Evolutionary conservation across 2,888 invertebrate species (phyloP).

Genomic region (Cryptophagus acutangulus): DNA sequence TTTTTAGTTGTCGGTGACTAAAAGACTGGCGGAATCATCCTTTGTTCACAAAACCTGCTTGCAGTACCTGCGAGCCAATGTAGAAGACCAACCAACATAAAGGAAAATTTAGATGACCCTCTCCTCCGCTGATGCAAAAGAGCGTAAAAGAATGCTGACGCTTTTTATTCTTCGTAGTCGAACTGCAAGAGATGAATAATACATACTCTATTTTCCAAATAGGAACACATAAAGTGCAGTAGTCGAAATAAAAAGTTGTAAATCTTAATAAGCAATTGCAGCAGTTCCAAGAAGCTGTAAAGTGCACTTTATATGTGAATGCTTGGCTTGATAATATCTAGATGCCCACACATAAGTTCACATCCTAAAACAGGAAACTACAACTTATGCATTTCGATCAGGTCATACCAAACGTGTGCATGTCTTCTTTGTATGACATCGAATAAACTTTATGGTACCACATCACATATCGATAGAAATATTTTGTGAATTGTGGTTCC

Average conservation of each 20-base stretch:
- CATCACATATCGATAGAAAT: too few species aligned
- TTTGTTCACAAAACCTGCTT: conserved; percentile 8
- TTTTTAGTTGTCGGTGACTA: conserved; percentile 7
- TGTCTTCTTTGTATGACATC: too few species aligned
- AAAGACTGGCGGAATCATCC: conserved; percentile 6
- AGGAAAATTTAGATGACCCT: conserved; percentile 8
- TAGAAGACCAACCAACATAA: too few species aligned
- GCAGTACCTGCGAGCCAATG: conserved; percentile 6
- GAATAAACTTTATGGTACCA: too few species aligned
- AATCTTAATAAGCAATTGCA: too few species aligned
- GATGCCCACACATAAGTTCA: conserved; percentile 22
- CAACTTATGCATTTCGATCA: conserved; percentile 23
- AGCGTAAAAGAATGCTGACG: conserved; percentile 2
- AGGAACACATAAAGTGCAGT: too few species aligned
- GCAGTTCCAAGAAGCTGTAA: conserved; percentile 2
- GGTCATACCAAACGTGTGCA: conserved; percentile 9
- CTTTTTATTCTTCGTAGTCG: conserved; percentile 3
- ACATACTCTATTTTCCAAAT: too few species aligned
- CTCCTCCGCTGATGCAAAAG: conserved; percentile 7
- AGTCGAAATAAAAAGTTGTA: too few species aligned
- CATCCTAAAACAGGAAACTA: conserved; percentile 25
- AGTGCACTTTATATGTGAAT: conserved; percentile 1
- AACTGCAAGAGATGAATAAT: too few species aligned
- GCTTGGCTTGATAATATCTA: conserved; percentile 16
- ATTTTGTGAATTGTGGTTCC: too few species aligned